Conservation (phyloP, 64 coral and sea anemone species). For the Dendronephthya gigantea region DNA sequence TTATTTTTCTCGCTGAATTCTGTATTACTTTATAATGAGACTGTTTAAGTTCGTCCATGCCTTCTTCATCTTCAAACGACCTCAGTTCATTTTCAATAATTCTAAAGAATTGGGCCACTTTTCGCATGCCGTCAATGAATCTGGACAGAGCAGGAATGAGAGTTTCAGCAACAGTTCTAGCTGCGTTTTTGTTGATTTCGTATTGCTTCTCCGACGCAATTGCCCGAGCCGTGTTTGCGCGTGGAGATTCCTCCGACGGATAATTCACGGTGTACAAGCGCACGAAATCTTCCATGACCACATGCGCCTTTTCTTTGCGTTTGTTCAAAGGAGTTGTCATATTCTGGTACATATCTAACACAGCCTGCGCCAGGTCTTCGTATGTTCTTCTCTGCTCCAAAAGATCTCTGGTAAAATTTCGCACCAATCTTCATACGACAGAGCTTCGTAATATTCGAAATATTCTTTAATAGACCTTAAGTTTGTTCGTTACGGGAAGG, state of each 20-base stretch:
- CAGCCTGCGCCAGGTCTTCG: neutral
- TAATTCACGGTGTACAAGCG: neutral
- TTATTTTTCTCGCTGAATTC: slow-evolving; percentile 14
- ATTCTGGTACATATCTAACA: slow-evolving; percentile 23
- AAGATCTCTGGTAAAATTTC: neutral
- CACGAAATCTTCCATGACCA: slow-evolving; percentile 9
- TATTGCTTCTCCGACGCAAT: neutral
- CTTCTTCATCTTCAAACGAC: slow-evolving; percentile 19
- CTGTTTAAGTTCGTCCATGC: slow-evolving; percentile 4
- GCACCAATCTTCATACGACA: neutral
- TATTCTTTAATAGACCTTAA: neutral
- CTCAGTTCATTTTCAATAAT: slow-evolving; percentile 31
- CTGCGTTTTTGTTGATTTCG: neutral
- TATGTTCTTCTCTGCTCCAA: neutral
- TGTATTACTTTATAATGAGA: slow-evolving; percentile 35
- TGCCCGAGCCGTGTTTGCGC: neutral
- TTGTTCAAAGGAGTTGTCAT: neutral
- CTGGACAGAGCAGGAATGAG: slow-evolving; percentile 28
- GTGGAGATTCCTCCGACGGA: neutral
- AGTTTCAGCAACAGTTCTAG: neutral
- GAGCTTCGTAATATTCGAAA: no score
- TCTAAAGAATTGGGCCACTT: slow-evolving; percentile 36
- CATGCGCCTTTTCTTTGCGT: slow-evolving; percentile 1
- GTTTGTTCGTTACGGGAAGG: neutral
- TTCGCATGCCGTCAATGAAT: slow-evolving; percentile 14